Base-by-base conservation (phyloP, 2,797 vertebrate genomes). In the Hypotaenidia okinawae region DNA sequence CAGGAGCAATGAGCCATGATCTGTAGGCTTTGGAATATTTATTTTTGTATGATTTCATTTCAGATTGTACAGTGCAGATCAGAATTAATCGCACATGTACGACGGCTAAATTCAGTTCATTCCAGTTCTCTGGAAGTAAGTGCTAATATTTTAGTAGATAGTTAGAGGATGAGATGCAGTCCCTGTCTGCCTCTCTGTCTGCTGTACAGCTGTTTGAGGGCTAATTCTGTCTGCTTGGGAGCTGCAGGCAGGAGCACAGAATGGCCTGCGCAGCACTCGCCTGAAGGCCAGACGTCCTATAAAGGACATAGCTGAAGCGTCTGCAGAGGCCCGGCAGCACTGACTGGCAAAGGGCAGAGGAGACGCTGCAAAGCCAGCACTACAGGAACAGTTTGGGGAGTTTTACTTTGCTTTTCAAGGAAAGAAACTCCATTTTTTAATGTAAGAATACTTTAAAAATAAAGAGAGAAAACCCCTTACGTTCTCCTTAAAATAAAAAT, bases 401-500 rank as follows among this genome's bases (percentile, higher is more conserved):
- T 6, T 9, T 12, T 33, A 23, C 5, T 45, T 45, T 43, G 12
- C 52, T 54, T 59, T 55, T 18, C 24, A 58, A 58, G 45, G 14
- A 39, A 76, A 23, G 21, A 24, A 11, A 2, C 1, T 3, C 11
- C 27, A 17, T 14, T 27, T 52, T 58, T 59, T 8, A 22, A 69
- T 47, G 32, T 55, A 66, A 55, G 30, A 84, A 61, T 32, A 73
- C 27, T 80, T 58, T 5, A 52, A 19, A 30, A 52, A 76, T 11
- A 28, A 37, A 63, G 19, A 47, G 22, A 47, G 47, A 47, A 47
- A 47, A 13, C 21, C 47, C 47, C 47, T 47, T 17, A 21, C 81
- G 66, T 73, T 93, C 52, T 54, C 52, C 37, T 87, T 69, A 93
- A 81, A 83, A 75, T 78, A 89, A 94, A 96, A 91, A 93, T 63